Base-by-base conservation (phyloP, 2,888 invertebrate genomes). In the Plagodis dolabraria region DNA sequence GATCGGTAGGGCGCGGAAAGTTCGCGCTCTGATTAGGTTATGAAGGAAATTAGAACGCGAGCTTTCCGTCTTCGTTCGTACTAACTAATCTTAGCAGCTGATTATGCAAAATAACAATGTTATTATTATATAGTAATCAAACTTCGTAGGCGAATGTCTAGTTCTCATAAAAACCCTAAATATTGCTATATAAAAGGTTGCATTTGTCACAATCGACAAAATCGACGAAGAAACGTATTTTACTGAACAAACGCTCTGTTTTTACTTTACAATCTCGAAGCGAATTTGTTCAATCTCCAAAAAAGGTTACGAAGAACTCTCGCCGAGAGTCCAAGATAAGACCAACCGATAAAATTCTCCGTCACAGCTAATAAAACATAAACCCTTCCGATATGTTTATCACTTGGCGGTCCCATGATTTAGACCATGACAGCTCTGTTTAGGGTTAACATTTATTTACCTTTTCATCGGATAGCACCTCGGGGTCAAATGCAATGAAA, bases 331-430 rank as follows among this genome's bases (percentile, higher is more conserved):
- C 55, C 55, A 35, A 44, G 67, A 69, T 69, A 67, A 62, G 65
- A 49, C 47, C 43, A 40, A 10, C 63, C 65, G 73, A 76, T 76
- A 77, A 79, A 78, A 78, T 78, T 77, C 76, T 68, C 73, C 77
- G 87, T 86, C 86, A 76, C 81, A 86, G 81, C 77, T 83, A 85
- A 88, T 89, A 91, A 89, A 90, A 87, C 83, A 82, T 82, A 86
- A 82, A 85, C 83, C 85, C 84, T 83, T 83, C 83, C 81, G 84
- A 85, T 80, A 83, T 89, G 89, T 91, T 92, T 91, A 90, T 91
- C 88, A 81, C 80, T 76, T 70, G 74, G 73, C 71, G 75, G 74
- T 72, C 69, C 75, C 80, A 87, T 89, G 89, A 90, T 88, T 89
- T 88, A 87, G 79, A 82, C 75, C 71, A 72, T 71, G 83, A 82